A percentile compares a stretch with the other conserved stretches of the same genome.
phyloP scores from a whole-genome alignment of 2,888 invertebrate species.

The Adelphocoris suturalis region DNA sequence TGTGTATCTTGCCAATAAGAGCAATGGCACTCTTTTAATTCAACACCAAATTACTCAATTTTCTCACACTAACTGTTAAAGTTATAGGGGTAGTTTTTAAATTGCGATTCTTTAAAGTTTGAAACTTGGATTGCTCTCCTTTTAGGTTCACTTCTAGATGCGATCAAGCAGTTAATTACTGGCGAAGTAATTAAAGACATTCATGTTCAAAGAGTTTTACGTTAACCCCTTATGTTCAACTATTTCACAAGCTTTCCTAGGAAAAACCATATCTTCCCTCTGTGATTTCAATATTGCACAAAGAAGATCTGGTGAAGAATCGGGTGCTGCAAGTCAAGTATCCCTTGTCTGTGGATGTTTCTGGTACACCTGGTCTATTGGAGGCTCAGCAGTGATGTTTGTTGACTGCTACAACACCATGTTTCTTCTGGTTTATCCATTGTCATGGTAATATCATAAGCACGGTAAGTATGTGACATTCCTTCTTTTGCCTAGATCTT shows the following conservation, averaged over 20 bases:
- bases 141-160: too few relatives aligned
- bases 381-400: background rate
- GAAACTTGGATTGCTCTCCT: too few relatives aligned
- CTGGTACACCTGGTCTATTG: background rate
- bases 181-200: too few relatives aligned
- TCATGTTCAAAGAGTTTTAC: too few relatives aligned
- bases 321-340: background rate
- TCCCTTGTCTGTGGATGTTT: background rate
- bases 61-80: too few relatives aligned
- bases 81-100: too few relatives aligned
- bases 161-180: too few relatives aligned
- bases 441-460: background rate
- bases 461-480: slow-evolving; percentile 7
- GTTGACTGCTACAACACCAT: background rate
- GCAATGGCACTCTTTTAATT: too few relatives aligned
- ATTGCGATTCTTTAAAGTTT: too few relatives aligned
- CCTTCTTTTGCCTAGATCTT: background rate
- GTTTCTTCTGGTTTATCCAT: slow-evolving; percentile 3
- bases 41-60: too few relatives aligned
- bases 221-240: background rate
- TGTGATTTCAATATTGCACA: background rate
- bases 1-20: too few relatives aligned
- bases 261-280: background rate
- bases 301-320: background rate
- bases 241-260: background rate